These are phyloP conservation scores for Endomychus coccineus DNA, from an alignment of 2,888 invertebrate genomes.

Conservation along the genomic window DNA sequence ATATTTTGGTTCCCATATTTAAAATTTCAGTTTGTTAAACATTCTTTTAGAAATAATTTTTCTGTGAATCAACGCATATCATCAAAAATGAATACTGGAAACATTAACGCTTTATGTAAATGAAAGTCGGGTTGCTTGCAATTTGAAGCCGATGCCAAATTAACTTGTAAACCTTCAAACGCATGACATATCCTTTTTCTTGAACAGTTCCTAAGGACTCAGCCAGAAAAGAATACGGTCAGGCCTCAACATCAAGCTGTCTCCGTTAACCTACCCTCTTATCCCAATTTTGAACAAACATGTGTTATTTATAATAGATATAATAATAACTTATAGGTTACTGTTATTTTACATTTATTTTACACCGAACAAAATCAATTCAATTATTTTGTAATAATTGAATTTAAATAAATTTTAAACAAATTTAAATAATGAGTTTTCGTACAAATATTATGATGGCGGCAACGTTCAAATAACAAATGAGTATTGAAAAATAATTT, in stretches of 20 bases:
- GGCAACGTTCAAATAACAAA: conserved; percentile 10
- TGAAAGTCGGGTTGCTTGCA: conserved; percentile 3
- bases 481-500: conserved; percentile 2
- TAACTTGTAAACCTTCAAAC: conserved; percentile 5
- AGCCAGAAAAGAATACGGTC: conserved; percentile 10
- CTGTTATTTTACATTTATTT: conserved; percentile 34
- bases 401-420: conserved; percentile 30
- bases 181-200: conserved; percentile 16
- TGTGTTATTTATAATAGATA: conserved; percentile 14
- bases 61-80: too few species aligned
- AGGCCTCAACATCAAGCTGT: conserved; percentile 12
- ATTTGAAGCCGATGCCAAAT: background rate
- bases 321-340: conserved; percentile 25
- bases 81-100: too few species aligned
- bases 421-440: conserved; percentile 7
- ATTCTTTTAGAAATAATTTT: too few species aligned
- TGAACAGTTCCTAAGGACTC: conserved; percentile 14
- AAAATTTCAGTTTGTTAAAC: too few species aligned
- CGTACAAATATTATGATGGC: too few species aligned
- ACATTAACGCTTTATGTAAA: too few species aligned
- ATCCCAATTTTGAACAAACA: conserved; percentile 8
- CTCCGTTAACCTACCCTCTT: conserved; percentile 8
- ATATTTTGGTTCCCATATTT: too few species aligned
- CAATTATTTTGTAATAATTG: conserved; percentile 37
- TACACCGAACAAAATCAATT: conserved; percentile 32